phyloP scores from a whole-genome alignment of 1,140 invertebrate species.

The Trichonephila inaurata region DNA sequence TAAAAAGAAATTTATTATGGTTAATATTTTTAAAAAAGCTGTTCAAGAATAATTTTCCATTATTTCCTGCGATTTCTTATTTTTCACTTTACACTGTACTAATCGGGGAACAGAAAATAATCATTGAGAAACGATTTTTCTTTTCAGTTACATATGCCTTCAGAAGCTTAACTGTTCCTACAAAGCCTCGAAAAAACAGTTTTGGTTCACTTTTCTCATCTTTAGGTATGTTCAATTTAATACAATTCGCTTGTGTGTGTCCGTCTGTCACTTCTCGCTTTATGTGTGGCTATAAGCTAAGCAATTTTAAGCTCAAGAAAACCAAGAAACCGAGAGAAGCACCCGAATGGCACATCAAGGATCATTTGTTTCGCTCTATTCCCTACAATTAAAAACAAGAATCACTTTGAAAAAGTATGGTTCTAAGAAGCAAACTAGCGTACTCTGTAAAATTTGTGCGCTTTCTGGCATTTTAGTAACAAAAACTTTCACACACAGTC shows the following conservation, averaged over 20 bases:
- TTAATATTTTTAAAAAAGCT: too few relatives aligned
- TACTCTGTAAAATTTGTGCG: too few relatives aligned
- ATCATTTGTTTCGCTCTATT: too few relatives aligned
- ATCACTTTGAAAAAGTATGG: too few relatives aligned
- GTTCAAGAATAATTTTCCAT: neutral
- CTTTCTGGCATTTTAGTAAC: too few relatives aligned
- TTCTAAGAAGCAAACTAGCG: too few relatives aligned
- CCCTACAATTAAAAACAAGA: too few relatives aligned
- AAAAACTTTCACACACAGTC: too few relatives aligned
- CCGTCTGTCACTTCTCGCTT: neutral
- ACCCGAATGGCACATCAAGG: too few relatives aligned
- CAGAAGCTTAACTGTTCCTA: conserved; percentile 71
- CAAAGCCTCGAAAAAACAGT: conserved; percentile 74
- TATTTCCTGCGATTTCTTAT: neutral
- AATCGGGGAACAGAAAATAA: conserved; percentile 15
- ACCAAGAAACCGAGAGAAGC: too few relatives aligned
- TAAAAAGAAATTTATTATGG: too few relatives aligned
- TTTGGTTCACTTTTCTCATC: conserved; percentile 74
- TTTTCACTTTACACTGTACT: neutral
- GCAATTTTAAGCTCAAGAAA: too few relatives aligned
- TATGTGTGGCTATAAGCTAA: neutral
- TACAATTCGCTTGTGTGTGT: conserved; percentile 36
- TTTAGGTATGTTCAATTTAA: conserved; percentile 60
- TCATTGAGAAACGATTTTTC: conserved; percentile 58
- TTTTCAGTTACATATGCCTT: conserved; percentile 75